Conservation (phyloP, 2,797 vertebrate species). For the Alosa sapidissima region DNA sequence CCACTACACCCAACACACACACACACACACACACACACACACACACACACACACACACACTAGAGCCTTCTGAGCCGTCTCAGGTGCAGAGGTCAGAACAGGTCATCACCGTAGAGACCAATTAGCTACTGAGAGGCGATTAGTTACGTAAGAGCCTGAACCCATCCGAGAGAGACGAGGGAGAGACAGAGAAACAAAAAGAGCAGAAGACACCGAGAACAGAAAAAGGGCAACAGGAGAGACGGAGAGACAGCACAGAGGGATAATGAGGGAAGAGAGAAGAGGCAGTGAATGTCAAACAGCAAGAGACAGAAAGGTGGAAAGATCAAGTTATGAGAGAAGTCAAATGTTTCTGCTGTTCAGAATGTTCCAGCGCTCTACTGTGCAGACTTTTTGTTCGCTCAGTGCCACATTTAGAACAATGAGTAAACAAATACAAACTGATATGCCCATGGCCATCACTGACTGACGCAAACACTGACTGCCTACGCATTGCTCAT, state of each 20-base stretch:
- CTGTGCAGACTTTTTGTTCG: background rate
- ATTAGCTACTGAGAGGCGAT: conserved; percentile 43
- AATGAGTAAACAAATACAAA: background rate
- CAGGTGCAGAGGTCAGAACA: conserved; percentile 34
- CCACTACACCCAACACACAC: conserved; percentile 29
- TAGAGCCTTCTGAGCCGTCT: conserved; percentile 14
- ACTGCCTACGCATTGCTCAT: background rate
- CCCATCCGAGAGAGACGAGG: background rate
- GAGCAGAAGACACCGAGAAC: background rate
- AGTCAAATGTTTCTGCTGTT: background rate
- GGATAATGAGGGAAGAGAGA: background rate
- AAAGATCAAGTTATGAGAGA: background rate
- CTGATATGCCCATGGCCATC: background rate
- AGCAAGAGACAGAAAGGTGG: background rate
- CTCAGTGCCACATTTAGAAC: background rate
- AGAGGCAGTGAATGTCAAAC: background rate
- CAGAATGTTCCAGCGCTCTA: background rate
- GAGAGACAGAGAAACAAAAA: background rate
- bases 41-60: background rate
- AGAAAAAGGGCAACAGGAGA: background rate
- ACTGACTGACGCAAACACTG: background rate
- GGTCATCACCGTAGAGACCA: conserved; percentile 35
- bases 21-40: conserved; percentile 28
- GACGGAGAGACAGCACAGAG: background rate
- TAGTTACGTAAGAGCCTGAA: conserved; percentile 44